A percentile compares a stretch with the other conserved stretches of the same genome.
Evolutionary conservation across 1,140 invertebrate genomes (phyloP).

Genomic region (Cydia fagiglandana): DNA sequence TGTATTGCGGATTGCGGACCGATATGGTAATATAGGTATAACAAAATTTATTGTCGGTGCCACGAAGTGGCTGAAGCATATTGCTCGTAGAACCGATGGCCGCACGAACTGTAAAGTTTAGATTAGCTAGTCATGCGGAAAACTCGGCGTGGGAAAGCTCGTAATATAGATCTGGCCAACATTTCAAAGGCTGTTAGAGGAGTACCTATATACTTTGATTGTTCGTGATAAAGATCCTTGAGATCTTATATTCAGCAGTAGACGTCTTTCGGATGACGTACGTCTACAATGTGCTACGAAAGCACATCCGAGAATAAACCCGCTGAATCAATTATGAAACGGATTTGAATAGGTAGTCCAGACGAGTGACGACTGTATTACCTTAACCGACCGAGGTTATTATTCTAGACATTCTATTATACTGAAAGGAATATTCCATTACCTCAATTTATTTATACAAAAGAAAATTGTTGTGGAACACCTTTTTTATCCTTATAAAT

Average conservation of each 20-base stretch:
- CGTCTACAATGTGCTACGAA: not conserved
- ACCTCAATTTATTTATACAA: conserved; percentile 5
- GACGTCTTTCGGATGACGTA: no score
- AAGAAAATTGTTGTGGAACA: not conserved
- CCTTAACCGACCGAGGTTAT: conserved; percentile 1
- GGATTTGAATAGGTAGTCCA: conserved; percentile 16
- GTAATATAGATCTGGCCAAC: no score
- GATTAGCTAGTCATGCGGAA: no score
- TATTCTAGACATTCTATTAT: conserved; percentile 14
- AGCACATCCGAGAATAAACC: not conserved
- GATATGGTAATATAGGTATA: not conserved
- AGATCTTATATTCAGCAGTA: no score
- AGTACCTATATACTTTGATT: no score
- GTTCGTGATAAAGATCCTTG: no score
- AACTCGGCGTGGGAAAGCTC: no score
- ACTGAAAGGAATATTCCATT: conserved; percentile 25
- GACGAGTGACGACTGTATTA: conserved; percentile 11
- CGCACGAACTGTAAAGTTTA: no score
- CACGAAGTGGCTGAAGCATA: no score
- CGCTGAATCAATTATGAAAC: conserved; percentile 13
- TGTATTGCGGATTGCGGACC: not conserved
- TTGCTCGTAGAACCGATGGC: no score
- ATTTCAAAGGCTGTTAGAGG: no score
- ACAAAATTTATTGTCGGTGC: no score
- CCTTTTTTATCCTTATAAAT: not conserved